Evolutionary conservation across 2,888 invertebrate genomes (phyloP), one percentile per base, ranked within the genome.

Genomic region (Merodon equestris): DNA sequence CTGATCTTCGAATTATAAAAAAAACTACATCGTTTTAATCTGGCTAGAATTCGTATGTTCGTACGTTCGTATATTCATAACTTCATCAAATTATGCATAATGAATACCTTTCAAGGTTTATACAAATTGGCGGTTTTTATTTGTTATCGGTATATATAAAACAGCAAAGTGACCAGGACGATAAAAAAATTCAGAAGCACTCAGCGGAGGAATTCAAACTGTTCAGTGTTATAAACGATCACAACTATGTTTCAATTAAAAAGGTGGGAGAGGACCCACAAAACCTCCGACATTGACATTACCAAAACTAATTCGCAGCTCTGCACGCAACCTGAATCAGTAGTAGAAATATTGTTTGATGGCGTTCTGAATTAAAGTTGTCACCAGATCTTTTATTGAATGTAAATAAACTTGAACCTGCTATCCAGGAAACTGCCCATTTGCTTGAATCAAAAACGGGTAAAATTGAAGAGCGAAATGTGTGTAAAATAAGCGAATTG

Each of bases 151-250:
- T n/a, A n/a, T n/a, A n/a, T n/a, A n/a, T n/a, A n/a, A n/a, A 27
- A 27, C 27, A 27, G 27, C 27, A 27, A 27, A 27, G 27, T 27
- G 27, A 27, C 7, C 27, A 27, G 27, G 27, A 27, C 3, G 27
- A 27, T 7, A 4, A 40, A 3, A 10, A 40, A 40, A 1, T 40
- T 40, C n/a, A n/a, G n/a, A n/a, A n/a, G n/a, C n/a, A n/a, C n/a
- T n/a, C n/a, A 1, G 74, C 81, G 34, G n/a, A n/a, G n/a, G 81
- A 82, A 48, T 51, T 57, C 0, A 42, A 73, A 9, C 15, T 83
- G 9, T 81, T 82, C 1, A 73, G 81, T 57, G 75, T 85, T 51
- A 72, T 85, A 57, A 84, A 82, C 58, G 85, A 86, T 71, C 85
- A 86, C 58, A 86, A 85, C 60, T 86, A 86, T 51, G 84, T 84